A percentile compares a stretch with the other conserved stretches of the same genome.
phyloP scores from a whole-genome alignment of 2,113 vertebrate species.

The Alouatta palliata region DNA sequence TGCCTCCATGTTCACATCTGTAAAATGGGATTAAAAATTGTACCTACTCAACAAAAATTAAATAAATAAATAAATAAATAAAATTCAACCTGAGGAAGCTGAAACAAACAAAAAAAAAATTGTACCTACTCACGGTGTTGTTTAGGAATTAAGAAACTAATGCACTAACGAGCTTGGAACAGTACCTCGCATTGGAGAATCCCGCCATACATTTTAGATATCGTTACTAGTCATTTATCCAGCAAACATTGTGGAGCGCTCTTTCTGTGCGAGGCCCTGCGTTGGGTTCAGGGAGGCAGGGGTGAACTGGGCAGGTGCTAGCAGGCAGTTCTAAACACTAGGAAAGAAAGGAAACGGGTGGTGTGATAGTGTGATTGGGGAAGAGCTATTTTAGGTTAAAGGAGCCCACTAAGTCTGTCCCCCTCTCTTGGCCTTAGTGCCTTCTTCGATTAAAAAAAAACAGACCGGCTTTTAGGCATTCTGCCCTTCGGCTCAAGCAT shows the following conservation, averaged over 20 bases:
- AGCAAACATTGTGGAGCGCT: neutral
- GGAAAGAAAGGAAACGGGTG: neutral
- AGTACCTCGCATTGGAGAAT: neutral
- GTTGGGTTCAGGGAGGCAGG: neutral
- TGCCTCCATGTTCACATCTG: conserved; percentile 28
- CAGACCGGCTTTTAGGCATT: neutral
- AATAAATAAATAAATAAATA: too few relatives aligned
- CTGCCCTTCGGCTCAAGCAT: neutral
- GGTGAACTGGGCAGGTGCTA: neutral
- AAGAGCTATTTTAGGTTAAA: neutral
- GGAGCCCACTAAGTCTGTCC: neutral
- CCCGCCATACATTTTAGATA: neutral
- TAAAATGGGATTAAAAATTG: conserved; percentile 6
- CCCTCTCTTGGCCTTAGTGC: neutral
- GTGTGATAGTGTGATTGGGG: neutral
- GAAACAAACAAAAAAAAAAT: neutral
- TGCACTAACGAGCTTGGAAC: neutral
- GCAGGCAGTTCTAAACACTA: neutral
- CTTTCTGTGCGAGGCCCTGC: neutral
- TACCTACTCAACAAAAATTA: neutral
- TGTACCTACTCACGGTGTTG: neutral
- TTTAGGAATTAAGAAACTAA: neutral
- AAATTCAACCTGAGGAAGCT: too few relatives aligned
- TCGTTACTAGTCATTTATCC: neutral
- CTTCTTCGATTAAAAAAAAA: neutral